Evolutionary conservation across 2,797 vertebrate genomes (phyloP), one percentile per base, ranked within the genome.

Genomic region (Neosalanx taihuensis): DNA sequence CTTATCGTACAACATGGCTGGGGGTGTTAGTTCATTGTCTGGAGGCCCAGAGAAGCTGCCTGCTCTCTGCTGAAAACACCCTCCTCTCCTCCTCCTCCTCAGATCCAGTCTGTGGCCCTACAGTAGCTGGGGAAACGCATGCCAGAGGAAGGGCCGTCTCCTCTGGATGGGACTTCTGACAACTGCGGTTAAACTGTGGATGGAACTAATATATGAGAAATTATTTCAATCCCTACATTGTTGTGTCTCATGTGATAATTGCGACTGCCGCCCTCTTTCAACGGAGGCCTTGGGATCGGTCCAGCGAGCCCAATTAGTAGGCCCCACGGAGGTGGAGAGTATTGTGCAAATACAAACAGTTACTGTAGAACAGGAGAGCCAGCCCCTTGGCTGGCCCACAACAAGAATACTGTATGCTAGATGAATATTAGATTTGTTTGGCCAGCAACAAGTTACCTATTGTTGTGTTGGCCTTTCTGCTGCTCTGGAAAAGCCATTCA

Each of bases 381-480:
- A 26, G 41, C 79, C 84, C 75, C 80, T 81, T 29, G 75, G 79
- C 80, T 74, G 79, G 76, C 56, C 75, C 62, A 71, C 73, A 81
- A 81, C 78, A 80, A 81, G 78, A 81, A 81, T 83, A 53, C 51
- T 53, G 51, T 53, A 85, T 80, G 80, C 88, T 85, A 88, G 90
- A 86, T 84, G 84, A 90, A 92, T 88, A 89, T 90, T 91, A 86
- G 82, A 85, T 85, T 90, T 91, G 89, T 91, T 91, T 88, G 86
- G 89, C 80, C 85, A 85, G 83, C 84, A 92, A 92, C 91, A 93
- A 91, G 91, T 92, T 91, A 87, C 83, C 88, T 92, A 92, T 92
- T 92, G 90, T 93, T 90, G 86, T 83, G 75, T 77, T 73, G 86
- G 82, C 84, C 89, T 88, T 86, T 87, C 83, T 81, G 72, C 81